Conservation (phyloP, 1,140 invertebrate genomes). For the Acarapis woodi region DNA sequence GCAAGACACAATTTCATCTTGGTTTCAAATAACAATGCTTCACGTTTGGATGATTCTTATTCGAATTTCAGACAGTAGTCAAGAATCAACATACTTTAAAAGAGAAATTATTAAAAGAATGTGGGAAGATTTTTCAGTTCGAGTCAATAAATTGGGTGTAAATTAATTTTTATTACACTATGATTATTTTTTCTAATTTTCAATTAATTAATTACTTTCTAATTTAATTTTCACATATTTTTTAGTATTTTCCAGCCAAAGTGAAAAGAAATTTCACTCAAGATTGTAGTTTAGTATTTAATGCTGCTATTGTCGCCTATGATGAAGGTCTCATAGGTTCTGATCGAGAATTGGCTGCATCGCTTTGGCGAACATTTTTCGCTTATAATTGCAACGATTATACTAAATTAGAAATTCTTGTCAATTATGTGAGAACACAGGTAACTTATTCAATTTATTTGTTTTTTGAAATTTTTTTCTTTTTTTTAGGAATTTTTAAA, state of each 20-base stretch:
- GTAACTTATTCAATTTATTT: too few relatives aligned
- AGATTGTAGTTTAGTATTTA: conserved; percentile 37
- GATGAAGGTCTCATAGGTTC: conserved; percentile 42
- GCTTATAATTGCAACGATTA: background rate
- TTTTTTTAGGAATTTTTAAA: too few relatives aligned
- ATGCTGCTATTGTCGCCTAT: conserved; percentile 49
- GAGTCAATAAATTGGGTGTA: conserved; percentile 38
- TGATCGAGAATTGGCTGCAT: conserved; percentile 38
- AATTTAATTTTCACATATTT: background rate
- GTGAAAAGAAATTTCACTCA: conserved; percentile 6
- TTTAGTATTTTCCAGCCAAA: background rate
- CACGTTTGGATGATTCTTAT: conserved; percentile 41
- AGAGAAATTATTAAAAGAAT: conserved; percentile 40
- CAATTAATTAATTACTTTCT: background rate
- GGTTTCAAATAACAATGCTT: conserved; percentile 28
- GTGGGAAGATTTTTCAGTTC: conserved; percentile 42
- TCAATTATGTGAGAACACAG: background rate
- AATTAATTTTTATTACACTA: background rate
- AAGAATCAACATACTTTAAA: conserved; percentile 33
- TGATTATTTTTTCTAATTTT: too few relatives aligned
- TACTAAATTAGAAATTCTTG: background rate
- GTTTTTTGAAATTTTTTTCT: too few relatives aligned
- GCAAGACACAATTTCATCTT: conserved; percentile 13
- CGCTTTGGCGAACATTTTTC: conserved; percentile 54
- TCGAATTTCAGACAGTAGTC: conserved; percentile 37